Evolutionary conservation across 2,797 vertebrate genomes (phyloP), one percentile per base, ranked within the genome.

Genomic region (Mallotus villosus): DNA sequence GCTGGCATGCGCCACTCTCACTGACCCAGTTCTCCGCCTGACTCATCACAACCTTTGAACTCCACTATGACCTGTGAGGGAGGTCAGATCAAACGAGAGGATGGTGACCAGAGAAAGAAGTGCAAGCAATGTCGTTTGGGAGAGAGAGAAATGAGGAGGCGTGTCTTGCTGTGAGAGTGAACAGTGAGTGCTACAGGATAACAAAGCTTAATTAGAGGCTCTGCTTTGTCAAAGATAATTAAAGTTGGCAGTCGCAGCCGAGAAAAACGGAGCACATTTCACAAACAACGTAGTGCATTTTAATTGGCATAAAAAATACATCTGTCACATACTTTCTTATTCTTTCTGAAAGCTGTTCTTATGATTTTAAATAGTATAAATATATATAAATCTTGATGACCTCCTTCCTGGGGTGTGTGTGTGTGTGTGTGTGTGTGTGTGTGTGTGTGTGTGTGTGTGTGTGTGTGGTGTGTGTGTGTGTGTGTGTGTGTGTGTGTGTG

Each of bases 1-100:
- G 80, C 78, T 87, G 87, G 87, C 74, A 87, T 84, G 83, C 81
- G 82, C 84, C 78, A 77, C 82, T 86, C 27, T 78, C 58, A 77
- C 82, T 82, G 70, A 77, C 85, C 74, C 76, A 83, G 85, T 84
- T 85, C 75, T 82, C 79, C 60, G 71, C 70, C 83, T 25, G 82
- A 87, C 83, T 89, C 89, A 90, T 85, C 85, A 88, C 83, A 85
- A 91, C 88, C 89, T 92, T 88, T 89, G 88, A 90, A 84, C 88
- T 80, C 85, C 82, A 83, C 34, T 22, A 65, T 5, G 5, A 46
- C 32, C 21, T 27, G 21, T 11, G 8, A n/a, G 85, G 87, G 86
- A 87, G 86, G 88, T 88, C 88, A 24, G 21, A 37, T 72, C 19
- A 63, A 57, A 71, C n/a, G 83, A 16, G 75, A 80, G 78, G 80